A percentile compares a stretch with the other conserved stretches of the same genome.
These are phyloP conservation scores for Acipenser ruthenus DNA, from an alignment of 2,797 vertebrate genomes.

Conservation along the genomic window DNA sequence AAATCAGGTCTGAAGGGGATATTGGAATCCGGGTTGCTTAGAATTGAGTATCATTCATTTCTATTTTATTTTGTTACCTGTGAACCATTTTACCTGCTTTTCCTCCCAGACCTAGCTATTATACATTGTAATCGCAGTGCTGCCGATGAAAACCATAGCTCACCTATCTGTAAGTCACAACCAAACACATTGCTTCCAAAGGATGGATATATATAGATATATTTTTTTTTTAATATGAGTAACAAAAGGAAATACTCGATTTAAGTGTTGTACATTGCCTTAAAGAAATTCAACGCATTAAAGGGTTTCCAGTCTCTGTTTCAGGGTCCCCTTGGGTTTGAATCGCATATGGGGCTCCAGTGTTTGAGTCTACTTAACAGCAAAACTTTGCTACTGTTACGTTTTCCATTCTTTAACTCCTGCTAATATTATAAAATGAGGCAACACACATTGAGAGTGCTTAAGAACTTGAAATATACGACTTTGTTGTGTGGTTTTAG, in stretches of 20 bases:
- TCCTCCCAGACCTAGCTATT: constrained; percentile 99
- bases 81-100: constrained; percentile 99
- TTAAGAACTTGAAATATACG: too few species aligned
- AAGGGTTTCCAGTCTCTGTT: too few species aligned
- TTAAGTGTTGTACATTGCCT: constrained; percentile 27
- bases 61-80: constrained; percentile 56
- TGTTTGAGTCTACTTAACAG: constrained; percentile 29
- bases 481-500: too few species aligned
- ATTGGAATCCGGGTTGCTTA: constrained; percentile 62
- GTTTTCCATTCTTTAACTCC: too few species aligned
- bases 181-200: constrained; percentile 80
- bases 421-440: too few species aligned
- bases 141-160: constrained; percentile 94
- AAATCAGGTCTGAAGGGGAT: neutral
- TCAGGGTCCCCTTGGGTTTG: too few species aligned
- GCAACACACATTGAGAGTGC: too few species aligned
- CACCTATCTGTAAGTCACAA: constrained; percentile 98
- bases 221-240: constrained; percentile 52
- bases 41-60: constrained; percentile 60
- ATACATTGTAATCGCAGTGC: constrained; percentile 99
- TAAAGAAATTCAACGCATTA: constrained; percentile 50
- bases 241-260: constrained; percentile 3
- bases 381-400: constrained; percentile 29
- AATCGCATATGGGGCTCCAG: constrained; percentile 11
- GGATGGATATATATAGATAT: constrained; percentile 78